Base-by-base conservation (phyloP, 2,888 invertebrate species). In the Andrena bicolor region DNA sequence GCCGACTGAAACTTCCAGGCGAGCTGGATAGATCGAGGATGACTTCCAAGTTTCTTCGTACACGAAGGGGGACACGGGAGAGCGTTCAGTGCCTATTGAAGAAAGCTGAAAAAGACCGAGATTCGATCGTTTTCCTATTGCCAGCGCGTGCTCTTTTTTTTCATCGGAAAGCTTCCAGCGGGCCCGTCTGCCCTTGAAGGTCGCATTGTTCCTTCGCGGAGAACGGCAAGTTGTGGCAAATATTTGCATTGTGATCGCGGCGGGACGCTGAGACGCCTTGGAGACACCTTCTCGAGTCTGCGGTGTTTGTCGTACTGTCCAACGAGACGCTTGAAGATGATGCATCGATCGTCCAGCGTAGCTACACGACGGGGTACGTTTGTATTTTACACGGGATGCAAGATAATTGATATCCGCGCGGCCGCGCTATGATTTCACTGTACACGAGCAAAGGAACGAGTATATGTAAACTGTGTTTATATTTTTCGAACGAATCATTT, bases 31-130 rank as follows among this genome's bases (percentile, higher is more conserved):
- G 41, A 49, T 13, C 41, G 26, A n/a, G 10, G 53, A 20, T 28
- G 28, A 41, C 60, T 20, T 60, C 41, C 16, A 16, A 16, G 41
- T 41, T 41, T 41, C 41, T 41, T 76, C 60, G 28, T 58, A 51
- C 61, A 53, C 61, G 51, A 35, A 5, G 23, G 53, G 35, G 26
- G 60, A 73, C 61, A 61, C 2, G 35, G 65, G 73, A 70, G 77
- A 74, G 71, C 83, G 64, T 82, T 83, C 82, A 83, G 82, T 83
- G 83, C 78, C 82, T 82, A 79, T 56, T 23, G 72, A 63, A 71
- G 60, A 68, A 49, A 7, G 58, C 13, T 20, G 58, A 79, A 61
- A 20, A 65, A 69, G 16, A 60, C 20, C 28, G 63, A 61, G 23
- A 23, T 23, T 32, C 61, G 56, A 74, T 82, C 56, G 58, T 65